Evolutionary conservation across 2,797 vertebrate genomes (phyloP).

Genomic region (Cercopithecus petaurista): DNA sequence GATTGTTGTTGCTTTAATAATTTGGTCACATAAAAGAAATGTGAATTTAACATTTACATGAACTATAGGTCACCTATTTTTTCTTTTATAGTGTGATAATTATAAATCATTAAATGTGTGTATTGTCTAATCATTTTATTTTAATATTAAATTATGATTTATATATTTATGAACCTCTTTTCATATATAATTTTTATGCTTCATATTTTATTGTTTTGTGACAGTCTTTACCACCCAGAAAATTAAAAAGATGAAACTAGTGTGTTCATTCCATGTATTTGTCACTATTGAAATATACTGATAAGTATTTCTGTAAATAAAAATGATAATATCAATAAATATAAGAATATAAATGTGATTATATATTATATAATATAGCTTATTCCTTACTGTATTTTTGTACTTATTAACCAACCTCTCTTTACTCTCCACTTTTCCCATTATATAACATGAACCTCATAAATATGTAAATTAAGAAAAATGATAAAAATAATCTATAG

Average conservation of each 20-base stretch:
- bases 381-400: background rate
- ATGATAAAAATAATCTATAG: background rate
- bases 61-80: background rate
- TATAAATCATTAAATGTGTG: background rate
- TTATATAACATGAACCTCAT: background rate
- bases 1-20: background rate
- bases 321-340: background rate
- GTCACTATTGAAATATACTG: background rate
- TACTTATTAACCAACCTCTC: background rate
- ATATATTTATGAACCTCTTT: background rate
- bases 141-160: background rate
- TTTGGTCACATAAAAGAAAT: background rate
- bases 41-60: background rate
- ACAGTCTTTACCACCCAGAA: background rate
- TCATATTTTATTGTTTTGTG: background rate
- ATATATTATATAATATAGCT: background rate
- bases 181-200: background rate
- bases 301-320: constrained; percentile 25
- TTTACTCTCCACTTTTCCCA: background rate
- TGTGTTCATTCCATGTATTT: background rate
- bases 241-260: background rate
- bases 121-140: background rate
- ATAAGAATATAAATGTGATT: background rate
- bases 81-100: background rate
- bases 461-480: background rate